Evolutionary conservation across 2,888 invertebrate genomes (phyloP).

Genomic region (Spisula solida): DNA sequence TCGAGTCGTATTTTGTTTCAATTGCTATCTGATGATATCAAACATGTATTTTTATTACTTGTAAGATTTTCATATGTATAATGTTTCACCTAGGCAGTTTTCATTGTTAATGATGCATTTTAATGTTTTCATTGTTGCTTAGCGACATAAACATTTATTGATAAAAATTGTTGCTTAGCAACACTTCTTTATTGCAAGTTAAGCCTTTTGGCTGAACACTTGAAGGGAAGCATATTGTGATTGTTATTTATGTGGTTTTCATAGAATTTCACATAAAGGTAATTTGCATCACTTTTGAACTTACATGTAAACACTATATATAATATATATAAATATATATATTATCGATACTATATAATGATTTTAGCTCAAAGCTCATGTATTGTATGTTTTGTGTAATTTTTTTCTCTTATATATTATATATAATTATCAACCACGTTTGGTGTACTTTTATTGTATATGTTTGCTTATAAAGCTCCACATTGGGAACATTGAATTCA

Average conservation of each 20-base stretch:
- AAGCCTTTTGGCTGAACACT: constrained; percentile 36
- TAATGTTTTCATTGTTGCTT: constrained; percentile 34
- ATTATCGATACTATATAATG: constrained; percentile 15
- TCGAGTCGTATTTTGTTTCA: background rate
- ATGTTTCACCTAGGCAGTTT: background rate
- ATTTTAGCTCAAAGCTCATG: constrained; percentile 47
- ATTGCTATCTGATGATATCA: background rate
- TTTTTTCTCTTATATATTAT: constrained; percentile 38
- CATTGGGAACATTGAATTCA: constrained; percentile 29
- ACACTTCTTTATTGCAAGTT: constrained; percentile 31
- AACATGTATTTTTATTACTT: background rate
- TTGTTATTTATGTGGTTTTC: constrained; percentile 27
- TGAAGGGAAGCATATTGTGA: constrained; percentile 38
- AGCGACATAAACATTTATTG: constrained; percentile 35
- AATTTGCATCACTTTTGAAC: constrained; percentile 29
- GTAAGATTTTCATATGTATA: background rate
- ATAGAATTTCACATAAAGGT: constrained; percentile 29
- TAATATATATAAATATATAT: constrained; percentile 36
- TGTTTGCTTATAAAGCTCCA: constrained; percentile 36
- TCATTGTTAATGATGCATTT: constrained; percentile 33
- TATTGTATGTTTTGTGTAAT: constrained; percentile 37
- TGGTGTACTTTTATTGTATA: constrained; percentile 42
- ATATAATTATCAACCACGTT: constrained; percentile 26
- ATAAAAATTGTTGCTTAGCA: constrained; percentile 50
- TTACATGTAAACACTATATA: background rate